Base-by-base conservation (phyloP, 37 sponge, comb jelly and placozoan species). In the Agelas oroides region DNA sequence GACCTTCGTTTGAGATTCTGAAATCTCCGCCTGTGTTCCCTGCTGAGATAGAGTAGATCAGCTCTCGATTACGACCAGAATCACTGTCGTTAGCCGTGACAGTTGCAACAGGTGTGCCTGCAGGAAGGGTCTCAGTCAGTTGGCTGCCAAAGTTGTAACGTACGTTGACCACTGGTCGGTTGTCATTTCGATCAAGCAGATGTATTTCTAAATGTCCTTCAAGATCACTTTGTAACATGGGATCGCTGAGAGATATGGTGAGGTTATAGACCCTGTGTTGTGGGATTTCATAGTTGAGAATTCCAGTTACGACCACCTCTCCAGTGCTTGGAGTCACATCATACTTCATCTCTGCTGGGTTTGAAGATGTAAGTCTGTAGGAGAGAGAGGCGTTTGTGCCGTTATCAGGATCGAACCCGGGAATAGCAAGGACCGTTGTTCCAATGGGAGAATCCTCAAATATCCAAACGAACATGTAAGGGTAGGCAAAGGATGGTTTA, bases 391-490 rank as follows among this genome's bases (percentile, higher is more conserved):
- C 75, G 71, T 93, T 93, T 32, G 36, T 20, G 3, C 86, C 89
- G 19, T 73, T 80, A 39, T 93, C 93, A 2, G 30, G 69, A 54
- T 93, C 93, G 72, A 59, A 63, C 0, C 86, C 86, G 27, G 66
- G 83, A 21, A 93, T 52, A 17, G 31, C 18, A 2, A 85, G 28
- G 54, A 93, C 83, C n/a, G 5, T n/a, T 0, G 33, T 46, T 5
- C 89, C 89, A 55, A 85, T 73, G 2, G 66, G 46, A 21, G 82
- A 27, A 63, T 95, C 84, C 68, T 91, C 92, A 79, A 66, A 80
- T 5, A 91, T 71, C 23, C 89, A 27, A 17, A 84, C 79, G 65
- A 39, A 85, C 81, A 86, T 87, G 62, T 62, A 73, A 14, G 92
- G 71, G 61, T 34, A 83, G 11, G 73, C 65, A 38, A 91, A 95